Evolutionary conservation across 2,888 invertebrate species (phyloP), one percentile per base, ranked within the genome.

Genomic region (Poecilus cupreus): DNA sequence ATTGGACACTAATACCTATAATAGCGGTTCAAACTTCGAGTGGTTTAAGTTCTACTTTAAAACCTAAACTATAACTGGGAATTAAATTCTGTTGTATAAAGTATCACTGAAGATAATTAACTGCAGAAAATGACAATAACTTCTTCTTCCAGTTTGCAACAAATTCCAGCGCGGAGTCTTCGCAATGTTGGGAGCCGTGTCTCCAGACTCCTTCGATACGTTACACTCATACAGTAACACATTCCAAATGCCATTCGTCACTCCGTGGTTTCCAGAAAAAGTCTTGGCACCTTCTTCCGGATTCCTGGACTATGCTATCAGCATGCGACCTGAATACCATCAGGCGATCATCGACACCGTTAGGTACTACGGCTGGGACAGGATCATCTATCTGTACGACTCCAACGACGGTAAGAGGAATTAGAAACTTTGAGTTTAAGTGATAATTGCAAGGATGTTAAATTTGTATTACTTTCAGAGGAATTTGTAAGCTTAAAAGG

Each of bases 321-420:
- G 96, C 89, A 95, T 99, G 94, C 93, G 97, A 83, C 98, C 99
- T 46, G 96, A 98, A 90, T 98, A 98, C 90, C 97, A 98, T 89
- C 95, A 94, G 87, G 98, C 98, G 82, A 95, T 99, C 87, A 96
- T 98, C 85, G 98, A 98, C 90, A 95, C 98, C 82, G 97, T 99
- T 86, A 92, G 94, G 84, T 95, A 96, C 89, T 98, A 98, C 89
- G 95, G 94, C 60, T 98, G 97, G 97, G 93, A 93, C 85, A 94
- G 94, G 88, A 94, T 97, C 85, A 96, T 97, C 87, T 97, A 96
- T 90, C 91, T 98, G 85, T 97, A 97, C 89, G 96, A 97, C 89
- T 96, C 96, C 0, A 95, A 97, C 87, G 96, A 97, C 87, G 96
- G 97, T 97, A 90, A 92, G 94, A 49, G 11, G 22, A 2, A 64